Base-by-base conservation (phyloP, 2,113 vertebrate species). In the Eptatretus burgeri region DNA sequence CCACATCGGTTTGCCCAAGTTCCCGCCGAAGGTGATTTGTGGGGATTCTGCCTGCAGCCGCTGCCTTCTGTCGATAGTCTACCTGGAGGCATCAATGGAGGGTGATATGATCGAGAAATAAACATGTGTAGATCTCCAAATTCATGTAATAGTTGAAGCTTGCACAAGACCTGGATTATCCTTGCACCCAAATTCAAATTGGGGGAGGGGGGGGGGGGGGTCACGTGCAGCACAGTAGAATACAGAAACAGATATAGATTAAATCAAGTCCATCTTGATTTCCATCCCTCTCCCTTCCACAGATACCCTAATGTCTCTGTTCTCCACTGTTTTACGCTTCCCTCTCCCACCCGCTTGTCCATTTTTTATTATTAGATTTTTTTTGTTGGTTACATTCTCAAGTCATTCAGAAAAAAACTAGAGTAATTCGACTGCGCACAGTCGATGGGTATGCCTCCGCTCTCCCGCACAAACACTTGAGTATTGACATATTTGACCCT, bases 61-160 rank as follows among this genome's bases (percentile, higher is more conserved):
- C 91, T 67, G 83, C 84, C 73, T 98, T 98, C 73, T 94, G 89
- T 63, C 83, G 79, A 71, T 98, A 98, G 70, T 98, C 89, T 68
- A 98, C 91, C 91, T 98, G 74, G 72, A 49, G 64, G 64, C 17
- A 64, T 27, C 16, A 63, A 51, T 51, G n/a, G 49, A 49, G 11
- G 27, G 27, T 53, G 60, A 41, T 67, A 49, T 49, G 1, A 64
- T 62, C 2, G 65, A 63, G 66, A 63, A 68, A 14, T 66, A 64
- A 51, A 67, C 66, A 20, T 50, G 27, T 66, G 68, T 5, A 1
- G 13, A 17, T 8, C 20, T n/a, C 60, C 17, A 63, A 49, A 62
- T 41, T 51, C 50, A 14, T 19, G 64, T 14, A 62, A 63, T 49
- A 11, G 10, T 17, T 13, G 41, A 13, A n/a, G 41, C 13, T 62